Conservation (phyloP, 2,797 vertebrate species). For the Poecilia picta region DNA sequence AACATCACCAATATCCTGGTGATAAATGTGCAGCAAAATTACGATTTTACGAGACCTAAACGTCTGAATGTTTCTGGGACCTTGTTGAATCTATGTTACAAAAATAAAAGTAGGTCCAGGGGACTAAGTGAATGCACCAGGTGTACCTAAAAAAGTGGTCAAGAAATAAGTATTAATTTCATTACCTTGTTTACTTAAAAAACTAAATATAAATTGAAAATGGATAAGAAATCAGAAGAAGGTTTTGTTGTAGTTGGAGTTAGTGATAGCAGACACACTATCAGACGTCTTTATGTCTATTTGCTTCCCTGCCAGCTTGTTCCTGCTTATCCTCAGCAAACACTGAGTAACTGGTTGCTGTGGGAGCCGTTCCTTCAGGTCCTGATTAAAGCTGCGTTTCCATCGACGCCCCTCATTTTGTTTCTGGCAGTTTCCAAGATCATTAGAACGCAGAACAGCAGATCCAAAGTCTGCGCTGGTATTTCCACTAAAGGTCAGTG, state of each 20-base stretch:
- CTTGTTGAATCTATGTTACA: background rate
- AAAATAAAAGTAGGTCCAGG: background rate
- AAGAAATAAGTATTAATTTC: background rate
- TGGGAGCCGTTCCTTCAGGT: conserved; percentile 58
- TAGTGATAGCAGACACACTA: background rate
- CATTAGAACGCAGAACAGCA: conserved; percentile 60
- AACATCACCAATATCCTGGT: background rate
- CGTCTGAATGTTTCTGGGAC: background rate
- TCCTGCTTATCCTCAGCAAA: conserved; percentile 44
- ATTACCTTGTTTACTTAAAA: background rate
- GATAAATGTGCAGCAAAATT: background rate
- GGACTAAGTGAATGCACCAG: background rate
- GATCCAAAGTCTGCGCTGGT: conserved; percentile 53
- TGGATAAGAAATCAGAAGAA: background rate
- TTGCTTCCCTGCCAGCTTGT: conserved; percentile 23
- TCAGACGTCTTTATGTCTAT: conserved; percentile 15
- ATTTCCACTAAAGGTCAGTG: conserved; percentile 72
- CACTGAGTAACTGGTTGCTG: conserved; percentile 57
- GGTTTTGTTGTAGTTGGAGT: background rate
- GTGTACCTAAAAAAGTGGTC: background rate
- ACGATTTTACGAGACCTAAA: background rate
- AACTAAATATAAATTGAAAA: background rate
- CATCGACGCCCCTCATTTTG: conserved; percentile 57
- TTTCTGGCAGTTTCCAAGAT: conserved; percentile 46
- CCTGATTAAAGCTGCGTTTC: conserved; percentile 43